These are phyloP conservation scores for Drosophila diplacantha DNA, from an alignment of 2,888 invertebrate genomes.

Conservation along the genomic window DNA sequence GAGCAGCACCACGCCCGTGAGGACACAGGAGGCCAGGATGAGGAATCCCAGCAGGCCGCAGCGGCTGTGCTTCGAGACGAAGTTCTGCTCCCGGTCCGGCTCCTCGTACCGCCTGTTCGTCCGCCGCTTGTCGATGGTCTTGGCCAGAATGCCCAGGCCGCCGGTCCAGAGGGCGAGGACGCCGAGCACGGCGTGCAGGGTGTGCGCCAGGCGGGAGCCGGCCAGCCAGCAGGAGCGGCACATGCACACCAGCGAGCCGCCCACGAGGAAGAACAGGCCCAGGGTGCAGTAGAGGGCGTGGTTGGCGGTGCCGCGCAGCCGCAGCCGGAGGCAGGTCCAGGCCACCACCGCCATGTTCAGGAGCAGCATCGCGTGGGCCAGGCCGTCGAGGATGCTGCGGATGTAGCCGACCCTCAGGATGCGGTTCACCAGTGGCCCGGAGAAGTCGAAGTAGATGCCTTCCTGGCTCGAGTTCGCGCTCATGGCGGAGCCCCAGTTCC, in stretches of 20 bases:
- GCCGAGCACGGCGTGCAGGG: slow-evolving; percentile 33
- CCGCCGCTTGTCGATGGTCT: neutral
- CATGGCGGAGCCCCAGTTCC: neutral
- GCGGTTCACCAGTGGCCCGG: neutral
- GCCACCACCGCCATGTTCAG: slow-evolving; percentile 15
- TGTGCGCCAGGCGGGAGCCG: fast-evolving
- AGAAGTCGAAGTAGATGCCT: neutral
- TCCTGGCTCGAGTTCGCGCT: neutral
- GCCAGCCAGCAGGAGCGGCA: slow-evolving; percentile 13
- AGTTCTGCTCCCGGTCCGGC: neutral
- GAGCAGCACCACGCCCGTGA: slow-evolving; percentile 13
- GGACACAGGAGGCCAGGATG: neutral
- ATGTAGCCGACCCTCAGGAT: neutral
- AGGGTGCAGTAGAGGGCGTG: slow-evolving; percentile 37
- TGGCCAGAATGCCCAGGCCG: slow-evolving; percentile 17
- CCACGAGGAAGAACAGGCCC: slow-evolving; percentile 25
- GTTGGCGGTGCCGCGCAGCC: slow-evolving; percentile 13
- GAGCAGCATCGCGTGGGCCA: slow-evolving; percentile 9
- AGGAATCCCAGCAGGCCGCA: slow-evolving; percentile 28
- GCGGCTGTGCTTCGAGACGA: slow-evolving; percentile 33
- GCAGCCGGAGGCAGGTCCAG: slow-evolving; percentile 16
- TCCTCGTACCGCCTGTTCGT: neutral
- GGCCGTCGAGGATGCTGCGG: fast-evolving
- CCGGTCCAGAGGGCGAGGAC: slow-evolving; percentile 18
- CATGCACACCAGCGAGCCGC: slow-evolving; percentile 24